Percentiles rank a stretch among this genome's conserved stretches.
phyloP scores from a whole-genome alignment of 2,888 invertebrate genomes.

The Abrostola triplasia region DNA sequence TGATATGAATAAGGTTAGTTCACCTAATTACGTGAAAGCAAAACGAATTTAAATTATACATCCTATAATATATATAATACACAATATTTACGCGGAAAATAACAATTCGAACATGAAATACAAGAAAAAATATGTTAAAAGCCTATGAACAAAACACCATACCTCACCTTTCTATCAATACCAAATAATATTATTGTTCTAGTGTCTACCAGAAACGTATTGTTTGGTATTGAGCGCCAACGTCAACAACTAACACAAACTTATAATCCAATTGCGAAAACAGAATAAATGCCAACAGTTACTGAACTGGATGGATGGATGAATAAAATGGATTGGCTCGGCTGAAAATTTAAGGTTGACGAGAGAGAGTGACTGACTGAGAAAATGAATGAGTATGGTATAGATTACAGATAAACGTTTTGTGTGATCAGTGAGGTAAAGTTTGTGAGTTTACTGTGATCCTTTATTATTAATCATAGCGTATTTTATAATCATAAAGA shows the following conservation, averaged over 20 bases:
- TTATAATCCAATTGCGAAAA: conserved; percentile 28
- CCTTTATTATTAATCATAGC: no score
- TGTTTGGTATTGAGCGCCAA: conserved; percentile 21
- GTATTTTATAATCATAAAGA: no score
- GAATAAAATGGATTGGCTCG: conserved; percentile 29
- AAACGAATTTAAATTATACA: no score
- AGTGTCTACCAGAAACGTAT: conserved; percentile 24
- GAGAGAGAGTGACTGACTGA: conserved; percentile 13
- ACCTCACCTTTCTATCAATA: conserved; percentile 39
- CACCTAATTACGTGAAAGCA: no score
- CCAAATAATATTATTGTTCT: conserved; percentile 5
- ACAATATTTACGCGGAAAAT: not conserved
- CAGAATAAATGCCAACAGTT: conserved; percentile 28
- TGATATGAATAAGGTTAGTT: no score
- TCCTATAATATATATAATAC: no score
- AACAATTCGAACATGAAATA: not conserved
- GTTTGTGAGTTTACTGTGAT: no score
- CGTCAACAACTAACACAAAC: conserved; percentile 40
- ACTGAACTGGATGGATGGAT: conserved; percentile 31
- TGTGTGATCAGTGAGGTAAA: not conserved
- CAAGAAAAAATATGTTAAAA: not conserved
- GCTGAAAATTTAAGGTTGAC: conserved; percentile 34
- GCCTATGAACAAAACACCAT: conserved; percentile 6
- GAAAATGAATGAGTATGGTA: not conserved
- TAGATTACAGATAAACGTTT: no score